Evolutionary conservation across 2,888 invertebrate genomes (phyloP).

Genomic region (Galerucella calmariensis): DNA sequence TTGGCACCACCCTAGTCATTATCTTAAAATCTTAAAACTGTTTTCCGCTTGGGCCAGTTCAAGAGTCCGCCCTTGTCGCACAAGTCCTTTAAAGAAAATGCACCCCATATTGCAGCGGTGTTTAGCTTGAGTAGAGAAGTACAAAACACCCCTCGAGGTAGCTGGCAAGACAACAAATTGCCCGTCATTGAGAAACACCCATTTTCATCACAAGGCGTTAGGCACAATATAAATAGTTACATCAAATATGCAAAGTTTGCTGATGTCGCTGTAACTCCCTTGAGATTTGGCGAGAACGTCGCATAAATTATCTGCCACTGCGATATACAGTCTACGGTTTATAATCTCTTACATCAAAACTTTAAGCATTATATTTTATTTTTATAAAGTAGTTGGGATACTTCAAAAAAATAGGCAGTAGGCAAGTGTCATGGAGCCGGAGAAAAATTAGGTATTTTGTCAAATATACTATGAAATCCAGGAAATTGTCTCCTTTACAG

Average conservation of each 20-base stretch:
- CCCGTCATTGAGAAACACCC: conserved; percentile 47
- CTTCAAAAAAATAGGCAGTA: neutral
- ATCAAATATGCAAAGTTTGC: conserved; percentile 48
- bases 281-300: conserved; percentile 42
- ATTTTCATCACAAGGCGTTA: conserved; percentile 48
- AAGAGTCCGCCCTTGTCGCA: conserved; percentile 22
- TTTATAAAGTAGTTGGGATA: neutral
- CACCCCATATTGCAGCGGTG: conserved; percentile 38
- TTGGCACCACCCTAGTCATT: neutral
- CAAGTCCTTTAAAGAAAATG: conserved; percentile 38
- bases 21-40: neutral
- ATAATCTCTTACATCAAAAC: conserved; percentile 34
- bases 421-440: neutral
- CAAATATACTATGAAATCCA: no score
- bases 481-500: no score
- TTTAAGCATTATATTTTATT: conserved; percentile 3
- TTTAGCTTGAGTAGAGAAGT: conserved; percentile 39
- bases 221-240: conserved; percentile 48
- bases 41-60: conserved; percentile 4
- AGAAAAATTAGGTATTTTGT: neutral
- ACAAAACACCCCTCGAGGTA: conserved; percentile 38
- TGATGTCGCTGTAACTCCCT: conserved; percentile 42
- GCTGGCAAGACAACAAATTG: conserved; percentile 43
- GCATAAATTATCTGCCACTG: conserved; percentile 39
- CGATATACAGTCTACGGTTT: conserved; percentile 34